Evolutionary conservation across 2,888 invertebrate genomes (phyloP).

Genomic region (Crematogaster levior): DNA sequence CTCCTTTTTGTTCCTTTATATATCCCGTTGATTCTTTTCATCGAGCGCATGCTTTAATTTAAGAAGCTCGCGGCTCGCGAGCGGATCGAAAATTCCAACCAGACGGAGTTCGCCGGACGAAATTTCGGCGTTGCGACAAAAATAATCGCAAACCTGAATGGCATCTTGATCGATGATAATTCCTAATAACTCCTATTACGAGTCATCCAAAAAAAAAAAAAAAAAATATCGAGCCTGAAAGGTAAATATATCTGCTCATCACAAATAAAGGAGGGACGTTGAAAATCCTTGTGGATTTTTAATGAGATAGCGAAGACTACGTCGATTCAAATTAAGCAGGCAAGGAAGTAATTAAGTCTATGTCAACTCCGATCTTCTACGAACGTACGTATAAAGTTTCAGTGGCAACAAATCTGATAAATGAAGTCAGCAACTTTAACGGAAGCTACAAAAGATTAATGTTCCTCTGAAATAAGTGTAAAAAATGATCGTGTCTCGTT

Average conservation of each 20-base stretch:
- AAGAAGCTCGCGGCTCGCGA: not conserved
- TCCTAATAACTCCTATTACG: slow-evolving; percentile 19
- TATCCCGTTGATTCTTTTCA: slow-evolving; percentile 24
- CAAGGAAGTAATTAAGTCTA: not conserved
- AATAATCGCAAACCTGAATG: not conserved
- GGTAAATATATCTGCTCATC: slow-evolving; percentile 6
- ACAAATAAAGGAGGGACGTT: not conserved
- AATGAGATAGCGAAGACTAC: slow-evolving; percentile 22
- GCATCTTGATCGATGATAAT: slow-evolving; percentile 17
- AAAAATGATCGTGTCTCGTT: not conserved
- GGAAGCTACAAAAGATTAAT: not conserved
- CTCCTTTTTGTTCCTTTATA: slow-evolving; percentile 5
- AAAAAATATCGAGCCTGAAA: slow-evolving; percentile 9
- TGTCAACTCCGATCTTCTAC: not conserved
- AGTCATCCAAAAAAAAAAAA: no score
- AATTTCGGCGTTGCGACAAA: not conserved
- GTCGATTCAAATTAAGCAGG: slow-evolving; percentile 1
- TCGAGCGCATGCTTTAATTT: slow-evolving; percentile 30
- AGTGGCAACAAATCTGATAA: not conserved
- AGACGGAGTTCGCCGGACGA: not conserved
- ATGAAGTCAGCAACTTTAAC: not conserved
- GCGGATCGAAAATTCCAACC: slow-evolving; percentile 5
- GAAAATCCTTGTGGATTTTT: not conserved
- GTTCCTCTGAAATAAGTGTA: not conserved
- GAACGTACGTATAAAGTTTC: not conserved